Evolutionary conservation across 1,140 invertebrate genomes (phyloP).

Genomic region (Ceratosolen solmsi): DNA sequence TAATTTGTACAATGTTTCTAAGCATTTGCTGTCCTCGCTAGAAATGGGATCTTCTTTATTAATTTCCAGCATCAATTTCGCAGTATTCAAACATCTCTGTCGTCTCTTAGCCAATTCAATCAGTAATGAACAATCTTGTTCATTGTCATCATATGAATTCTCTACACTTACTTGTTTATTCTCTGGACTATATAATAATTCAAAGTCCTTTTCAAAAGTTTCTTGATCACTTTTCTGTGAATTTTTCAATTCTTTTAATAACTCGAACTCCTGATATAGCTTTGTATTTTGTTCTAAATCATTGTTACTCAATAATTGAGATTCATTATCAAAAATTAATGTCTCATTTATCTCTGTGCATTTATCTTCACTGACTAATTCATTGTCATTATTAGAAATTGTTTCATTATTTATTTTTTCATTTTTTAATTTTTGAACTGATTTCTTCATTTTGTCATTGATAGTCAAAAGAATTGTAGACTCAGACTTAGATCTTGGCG

Average conservation of each 20-base stretch:
- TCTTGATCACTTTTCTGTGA: constrained; percentile 1
- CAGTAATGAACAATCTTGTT: constrained; percentile 55
- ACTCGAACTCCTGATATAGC: not conserved
- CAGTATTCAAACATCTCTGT: constrained; percentile 61
- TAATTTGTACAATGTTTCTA: constrained; percentile 36
- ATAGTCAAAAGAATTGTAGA: constrained; percentile 14
- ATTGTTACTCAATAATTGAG: not conserved
- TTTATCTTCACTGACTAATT: not conserved
- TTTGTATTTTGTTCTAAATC: not conserved
- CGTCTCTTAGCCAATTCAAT: constrained; percentile 59
- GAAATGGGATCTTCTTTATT: constrained; percentile 50
- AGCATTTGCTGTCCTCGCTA: constrained; percentile 30
- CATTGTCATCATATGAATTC: constrained; percentile 29
- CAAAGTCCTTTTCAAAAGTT: not conserved
- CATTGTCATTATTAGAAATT: not conserved
- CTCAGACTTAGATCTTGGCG: constrained; percentile 37
- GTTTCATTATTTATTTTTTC: constrained; percentile 2
- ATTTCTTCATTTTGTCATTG: not conserved
- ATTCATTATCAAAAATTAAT: constrained; percentile 6
- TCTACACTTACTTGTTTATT: not conserved
- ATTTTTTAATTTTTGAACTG: not conserved
- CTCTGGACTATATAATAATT: not conserved
- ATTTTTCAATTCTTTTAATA: not conserved
- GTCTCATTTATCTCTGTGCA: not conserved
- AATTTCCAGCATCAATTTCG: constrained; percentile 59